phyloP scores from a whole-genome alignment of 2,888 invertebrate genomes.

The Caenorhabditis becei region DNA sequence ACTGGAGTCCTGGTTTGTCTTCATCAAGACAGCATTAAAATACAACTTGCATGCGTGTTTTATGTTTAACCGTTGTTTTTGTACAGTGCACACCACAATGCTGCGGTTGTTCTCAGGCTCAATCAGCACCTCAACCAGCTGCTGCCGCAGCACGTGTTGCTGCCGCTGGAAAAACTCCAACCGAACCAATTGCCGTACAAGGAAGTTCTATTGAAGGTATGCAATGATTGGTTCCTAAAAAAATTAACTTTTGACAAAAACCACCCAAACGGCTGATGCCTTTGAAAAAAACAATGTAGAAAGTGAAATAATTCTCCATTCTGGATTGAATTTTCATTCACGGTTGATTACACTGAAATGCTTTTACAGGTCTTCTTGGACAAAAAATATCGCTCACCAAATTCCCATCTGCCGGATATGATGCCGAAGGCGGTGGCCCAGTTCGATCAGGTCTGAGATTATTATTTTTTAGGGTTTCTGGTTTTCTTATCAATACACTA shows the following conservation, averaged over 20 bases:
- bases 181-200: conserved; percentile 61
- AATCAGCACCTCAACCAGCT: conserved; percentile 54
- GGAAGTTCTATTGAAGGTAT: conserved; percentile 66
- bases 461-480: conserved; percentile 8
- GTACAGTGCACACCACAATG: conserved; percentile 68
- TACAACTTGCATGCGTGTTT: conserved; percentile 55
- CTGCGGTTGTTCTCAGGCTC: conserved; percentile 68
- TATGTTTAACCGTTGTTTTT: conserved; percentile 56
- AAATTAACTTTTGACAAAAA: neutral
- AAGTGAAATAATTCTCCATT: too few relatives aligned
- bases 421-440: conserved; percentile 80
- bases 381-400: conserved; percentile 71
- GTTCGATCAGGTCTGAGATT: conserved; percentile 76
- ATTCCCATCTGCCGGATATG: conserved; percentile 80
- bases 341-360: neutral
- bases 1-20: conserved; percentile 21
- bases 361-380: conserved; percentile 70
- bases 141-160: conserved; percentile 70
- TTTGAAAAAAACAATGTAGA: too few relatives aligned
- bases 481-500: conserved; percentile 24
- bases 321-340: too few relatives aligned
- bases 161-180: conserved; percentile 71
- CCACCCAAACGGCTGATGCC: neutral
- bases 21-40: neutral
- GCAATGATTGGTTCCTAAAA: neutral